Base-by-base conservation (phyloP, 2,113 vertebrate genomes). In the Triplophysa dalaica region DNA sequence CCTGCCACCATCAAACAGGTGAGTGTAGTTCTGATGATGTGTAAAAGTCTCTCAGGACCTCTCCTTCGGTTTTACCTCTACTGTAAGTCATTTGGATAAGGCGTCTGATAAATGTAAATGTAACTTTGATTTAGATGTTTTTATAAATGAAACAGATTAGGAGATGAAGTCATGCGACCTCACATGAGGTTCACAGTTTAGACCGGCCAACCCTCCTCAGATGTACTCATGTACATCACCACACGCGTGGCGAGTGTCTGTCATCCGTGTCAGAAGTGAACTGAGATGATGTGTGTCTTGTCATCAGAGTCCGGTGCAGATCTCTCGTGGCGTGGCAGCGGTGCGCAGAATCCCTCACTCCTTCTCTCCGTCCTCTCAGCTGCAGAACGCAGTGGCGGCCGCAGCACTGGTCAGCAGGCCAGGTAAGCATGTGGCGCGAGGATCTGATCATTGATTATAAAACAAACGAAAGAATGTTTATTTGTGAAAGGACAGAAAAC, bases 361-460 rank as follows among this genome's bases (percentile, higher is more conserved):
- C 8, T 99, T 98, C 88, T 96, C 95, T 84, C 93, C 93, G 83
- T 94, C 96, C n/a, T 94, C 95, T 79, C 98, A 98, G 91, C 92
- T 98, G 86, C 95, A 97, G 92, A 97, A 93, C 2, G 83, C 95
- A 9, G 83, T 93, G 77, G 92, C 91, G 9, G 94, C 95, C 73
- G 94, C 94, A 8, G 89, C 94, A 60, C 93, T 97, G 75, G 95
- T 96, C 75, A 92, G 90, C 87, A 93, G 95, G 91, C 92, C 95
- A 85, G 94, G 95, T 89, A 96, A 97, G 91, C 94, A 95, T 78
- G 92, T 89, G 87, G 92, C 10, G 77, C 82, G 86, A 92, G 90
- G 93, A 38, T 93, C 90, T 90, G 88, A 88, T 65, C 29, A 29
- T 38, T 38, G 33, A 33, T 33, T 33, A 48, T 48, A 2, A 1